A percentile compares a stretch with the other conserved stretches of the same genome.
Conservation (phyloP, 2,113 vertebrate genomes). For the Argyrosomus japonicus region DNA sequence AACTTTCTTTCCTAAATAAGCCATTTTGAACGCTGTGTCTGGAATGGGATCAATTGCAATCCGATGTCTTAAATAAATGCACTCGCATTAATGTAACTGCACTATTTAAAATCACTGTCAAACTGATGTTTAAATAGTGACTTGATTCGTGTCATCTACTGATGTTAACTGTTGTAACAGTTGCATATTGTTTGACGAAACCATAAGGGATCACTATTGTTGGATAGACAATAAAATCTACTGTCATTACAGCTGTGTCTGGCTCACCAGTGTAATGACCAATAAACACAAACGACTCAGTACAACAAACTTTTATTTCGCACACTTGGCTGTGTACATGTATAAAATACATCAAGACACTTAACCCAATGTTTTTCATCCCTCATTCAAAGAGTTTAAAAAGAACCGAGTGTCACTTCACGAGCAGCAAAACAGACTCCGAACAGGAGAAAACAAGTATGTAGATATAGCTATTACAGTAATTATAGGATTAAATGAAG, state of each 20-base stretch:
- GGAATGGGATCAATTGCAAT: constrained; percentile 45
- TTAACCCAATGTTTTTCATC: constrained; percentile 39
- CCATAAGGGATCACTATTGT: constrained; percentile 75
- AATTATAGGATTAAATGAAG: constrained; percentile 41
- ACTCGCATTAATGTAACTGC: constrained; percentile 33
- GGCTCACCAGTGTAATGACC: background rate
- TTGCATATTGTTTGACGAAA: constrained; percentile 46
- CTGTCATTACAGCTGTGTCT: constrained; percentile 32
- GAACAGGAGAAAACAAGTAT: constrained; percentile 34
- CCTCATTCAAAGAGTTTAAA: constrained; percentile 42
- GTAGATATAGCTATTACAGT: constrained; percentile 12
- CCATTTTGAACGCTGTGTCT: constrained; percentile 8
- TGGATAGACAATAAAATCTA: constrained; percentile 72
- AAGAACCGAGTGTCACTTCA: constrained; percentile 29
- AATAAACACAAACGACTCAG: constrained; percentile 12
- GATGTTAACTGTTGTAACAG: constrained; percentile 35
- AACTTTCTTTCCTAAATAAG: constrained; percentile 1
- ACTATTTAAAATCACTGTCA: constrained; percentile 53
- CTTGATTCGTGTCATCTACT: constrained; percentile 31
- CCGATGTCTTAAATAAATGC: constrained; percentile 50
- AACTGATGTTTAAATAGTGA: constrained; percentile 59
- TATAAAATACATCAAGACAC: constrained; percentile 82
- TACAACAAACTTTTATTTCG: constrained; percentile 81
- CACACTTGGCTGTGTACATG: constrained; percentile 70
- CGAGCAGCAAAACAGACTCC: constrained; percentile 35